A percentile compares a stretch with the other conserved stretches of the same genome.
These are phyloP conservation scores for Leuctra nigra DNA, from an alignment of 2,888 invertebrate genomes.

Conservation along the genomic window DNA sequence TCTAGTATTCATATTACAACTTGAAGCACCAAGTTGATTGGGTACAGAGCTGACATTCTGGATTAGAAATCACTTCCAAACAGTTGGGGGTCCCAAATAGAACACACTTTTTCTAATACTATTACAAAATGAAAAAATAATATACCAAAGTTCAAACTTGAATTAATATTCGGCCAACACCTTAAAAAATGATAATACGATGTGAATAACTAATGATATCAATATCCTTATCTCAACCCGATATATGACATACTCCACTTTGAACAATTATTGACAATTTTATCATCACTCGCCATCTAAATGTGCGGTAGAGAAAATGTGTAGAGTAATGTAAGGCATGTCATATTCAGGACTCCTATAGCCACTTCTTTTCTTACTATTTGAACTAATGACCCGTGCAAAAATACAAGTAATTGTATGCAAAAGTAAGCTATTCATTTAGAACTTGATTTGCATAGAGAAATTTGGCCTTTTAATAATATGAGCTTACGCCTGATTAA, in stretches of 20 bases:
- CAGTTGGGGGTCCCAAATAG: slow-evolving; percentile 23
- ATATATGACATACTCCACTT: slow-evolving; percentile 17
- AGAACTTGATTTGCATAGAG: slow-evolving; percentile 16
- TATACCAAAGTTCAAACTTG: slow-evolving; percentile 6
- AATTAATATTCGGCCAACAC: slow-evolving; percentile 13
- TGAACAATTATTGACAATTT: slow-evolving; percentile 7
- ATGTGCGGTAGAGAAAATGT: not conserved
- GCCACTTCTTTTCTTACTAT: not conserved
- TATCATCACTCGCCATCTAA: not conserved
- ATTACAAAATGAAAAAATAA: slow-evolving; percentile 14
- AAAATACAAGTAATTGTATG: slow-evolving; percentile 8
- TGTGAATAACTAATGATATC: slow-evolving; percentile 16
- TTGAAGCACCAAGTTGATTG: too few species aligned
- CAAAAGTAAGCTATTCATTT: not conserved
- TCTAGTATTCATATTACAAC: too few species aligned
- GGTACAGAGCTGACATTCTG: too few species aligned
- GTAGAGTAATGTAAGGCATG: not conserved
- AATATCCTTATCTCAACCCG: slow-evolving; percentile 9
- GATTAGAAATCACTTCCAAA: slow-evolving; percentile 22
- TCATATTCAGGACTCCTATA: not conserved
- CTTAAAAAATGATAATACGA: slow-evolving; percentile 16
- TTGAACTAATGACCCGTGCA: slow-evolving; percentile 10
- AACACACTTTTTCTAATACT: slow-evolving; percentile 10
- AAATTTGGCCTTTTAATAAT: slow-evolving; percentile 16
- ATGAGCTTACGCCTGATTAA: slow-evolving; percentile 11